Conservation (phyloP, 2,888 invertebrate genomes). For the Anagyrus pseudococci region DNA sequence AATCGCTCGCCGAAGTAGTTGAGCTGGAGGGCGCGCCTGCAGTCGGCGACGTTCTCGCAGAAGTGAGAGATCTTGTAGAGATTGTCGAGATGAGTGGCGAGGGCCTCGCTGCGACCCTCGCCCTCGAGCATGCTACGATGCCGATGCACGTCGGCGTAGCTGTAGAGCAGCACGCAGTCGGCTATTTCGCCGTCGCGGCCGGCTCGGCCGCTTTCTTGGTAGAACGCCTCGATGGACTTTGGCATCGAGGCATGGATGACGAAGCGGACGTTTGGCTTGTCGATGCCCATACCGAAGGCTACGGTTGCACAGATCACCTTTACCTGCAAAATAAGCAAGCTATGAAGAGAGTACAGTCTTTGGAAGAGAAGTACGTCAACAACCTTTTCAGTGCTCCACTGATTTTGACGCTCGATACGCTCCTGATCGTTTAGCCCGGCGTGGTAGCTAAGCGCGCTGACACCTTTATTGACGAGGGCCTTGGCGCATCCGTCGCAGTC, state of each 20-base stretch:
- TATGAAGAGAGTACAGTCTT: neutral
- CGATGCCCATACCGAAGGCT: constrained; percentile 99
- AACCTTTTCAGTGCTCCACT: constrained; percentile 84
- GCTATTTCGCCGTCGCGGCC: constrained; percentile 91
- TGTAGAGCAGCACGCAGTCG: constrained; percentile 87
- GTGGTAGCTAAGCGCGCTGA: constrained; percentile 86
- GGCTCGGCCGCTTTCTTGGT: constrained; percentile 97
- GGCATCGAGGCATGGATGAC: constrained; percentile 93
- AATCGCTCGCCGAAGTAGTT: constrained; percentile 89
- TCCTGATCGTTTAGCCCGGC: constrained; percentile 80
- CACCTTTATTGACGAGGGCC: constrained; percentile 69
- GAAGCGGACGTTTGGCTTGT: constrained; percentile 95
- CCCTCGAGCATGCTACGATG: constrained; percentile 72
- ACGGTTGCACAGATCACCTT: constrained; percentile 93
- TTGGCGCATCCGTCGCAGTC: constrained; percentile 84
- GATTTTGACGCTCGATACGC: constrained; percentile 77
- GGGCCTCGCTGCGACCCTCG: constrained; percentile 67
- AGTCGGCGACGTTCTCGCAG: constrained; percentile 93
- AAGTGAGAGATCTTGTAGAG: constrained; percentile 87
- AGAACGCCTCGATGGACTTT: constrained; percentile 95
- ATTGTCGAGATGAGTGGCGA: constrained; percentile 84
- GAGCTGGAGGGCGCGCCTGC: constrained; percentile 85
- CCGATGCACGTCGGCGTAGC: constrained; percentile 79
- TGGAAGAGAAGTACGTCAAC: neutral
- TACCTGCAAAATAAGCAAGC: constrained; percentile 42